Percentiles rank a stretch among this genome's conserved stretches.
phyloP scores from a whole-genome alignment of 2,797 vertebrate genomes.

The Pelodytes ibericus region DNA sequence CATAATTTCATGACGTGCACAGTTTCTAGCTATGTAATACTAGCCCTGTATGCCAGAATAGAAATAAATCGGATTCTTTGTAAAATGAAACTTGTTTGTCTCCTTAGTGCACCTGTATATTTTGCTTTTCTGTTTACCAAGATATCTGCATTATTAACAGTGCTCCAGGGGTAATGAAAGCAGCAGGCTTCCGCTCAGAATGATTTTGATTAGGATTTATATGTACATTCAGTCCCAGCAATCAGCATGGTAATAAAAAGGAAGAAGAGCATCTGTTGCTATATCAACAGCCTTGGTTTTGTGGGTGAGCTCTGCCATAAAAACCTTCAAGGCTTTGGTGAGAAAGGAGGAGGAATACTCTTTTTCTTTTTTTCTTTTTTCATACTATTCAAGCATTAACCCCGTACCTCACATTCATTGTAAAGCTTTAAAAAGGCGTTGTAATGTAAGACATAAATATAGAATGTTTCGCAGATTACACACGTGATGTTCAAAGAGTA shows the following conservation, averaged over 20 bases:
- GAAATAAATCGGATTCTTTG: neutral
- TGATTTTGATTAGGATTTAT: slow-evolving; percentile 49
- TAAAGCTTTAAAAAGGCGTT: too few relatives aligned
- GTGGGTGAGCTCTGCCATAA: neutral
- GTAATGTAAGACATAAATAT: too few relatives aligned
- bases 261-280: slow-evolving; percentile 43
- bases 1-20: too few relatives aligned
- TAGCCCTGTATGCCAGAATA: neutral
- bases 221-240: slow-evolving; percentile 34
- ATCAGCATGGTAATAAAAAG: slow-evolving; percentile 45
- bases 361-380: too few relatives aligned
- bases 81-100: neutral
- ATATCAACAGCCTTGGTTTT: slow-evolving; percentile 51
- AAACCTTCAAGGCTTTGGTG: slow-evolving; percentile 9
- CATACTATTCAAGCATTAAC: neutral
- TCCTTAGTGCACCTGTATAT: slow-evolving; percentile 14
- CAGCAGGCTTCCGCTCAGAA: slow-evolving; percentile 27
- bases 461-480: too few relatives aligned
- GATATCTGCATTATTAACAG: slow-evolving; percentile 41
- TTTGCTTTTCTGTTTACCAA: slow-evolving; percentile 12
- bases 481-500: too few relatives aligned
- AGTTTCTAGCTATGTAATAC: too few relatives aligned
- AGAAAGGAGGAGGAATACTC: too few relatives aligned
- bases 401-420: too few relatives aligned
- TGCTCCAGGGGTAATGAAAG: slow-evolving; percentile 32